Evolutionary conservation across 2,888 invertebrate species (phyloP).

Genomic region (Aphodius granarius): DNA sequence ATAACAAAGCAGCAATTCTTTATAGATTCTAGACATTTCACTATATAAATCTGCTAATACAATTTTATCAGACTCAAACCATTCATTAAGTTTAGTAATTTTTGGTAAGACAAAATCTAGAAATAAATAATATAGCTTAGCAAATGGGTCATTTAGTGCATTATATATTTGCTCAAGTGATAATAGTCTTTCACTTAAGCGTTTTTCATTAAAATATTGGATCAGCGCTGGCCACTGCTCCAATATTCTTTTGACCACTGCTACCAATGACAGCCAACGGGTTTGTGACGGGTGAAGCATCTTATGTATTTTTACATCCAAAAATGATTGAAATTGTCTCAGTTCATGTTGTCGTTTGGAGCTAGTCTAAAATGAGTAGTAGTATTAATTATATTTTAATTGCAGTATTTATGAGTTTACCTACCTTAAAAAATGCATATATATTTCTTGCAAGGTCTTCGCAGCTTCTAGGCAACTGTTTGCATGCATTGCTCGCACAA

Average conservation of each 20-base stretch:
- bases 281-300: too few relatives aligned
- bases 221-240: too few relatives aligned
- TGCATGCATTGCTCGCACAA: too few relatives aligned
- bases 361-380: neutral
- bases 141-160: too few relatives aligned
- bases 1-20: neutral
- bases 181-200: too few relatives aligned
- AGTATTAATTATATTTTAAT: neutral
- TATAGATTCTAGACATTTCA: neutral
- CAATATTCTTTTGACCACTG: too few relatives aligned
- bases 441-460: neutral
- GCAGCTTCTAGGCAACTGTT: neutral
- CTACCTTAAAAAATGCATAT: neutral
- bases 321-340: constrained; percentile 4
- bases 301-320: neutral
- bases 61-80: constrained; percentile 4
- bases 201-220: too few relatives aligned
- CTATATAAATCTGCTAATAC: constrained; percentile 4
- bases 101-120: constrained; percentile 3
- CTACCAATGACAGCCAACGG: neutral
- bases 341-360: neutral
- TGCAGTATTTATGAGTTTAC: neutral
- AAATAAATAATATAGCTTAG: neutral
- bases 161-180: too few relatives aligned
- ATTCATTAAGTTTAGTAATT: neutral